Base-by-base conservation (phyloP, 2,797 vertebrate genomes). In the Parauchenoglanis ngamensis region DNA sequence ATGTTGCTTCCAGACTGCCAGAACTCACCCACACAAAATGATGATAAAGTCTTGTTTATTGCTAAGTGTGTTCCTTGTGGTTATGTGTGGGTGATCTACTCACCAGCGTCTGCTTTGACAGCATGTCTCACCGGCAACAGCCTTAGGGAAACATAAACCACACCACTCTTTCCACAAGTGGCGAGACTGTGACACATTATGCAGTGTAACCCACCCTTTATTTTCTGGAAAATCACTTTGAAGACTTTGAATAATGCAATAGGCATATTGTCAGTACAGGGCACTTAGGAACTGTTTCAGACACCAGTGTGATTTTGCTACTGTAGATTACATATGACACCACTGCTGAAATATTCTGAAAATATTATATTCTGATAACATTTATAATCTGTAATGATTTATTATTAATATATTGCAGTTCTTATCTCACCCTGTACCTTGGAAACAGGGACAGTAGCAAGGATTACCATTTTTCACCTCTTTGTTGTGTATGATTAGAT, bases 161-260 rank as follows among this genome's bases (percentile, higher is more conserved):
- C 87, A 90, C 81, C 21, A 89, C 61, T 85, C 85, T 90, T 92
- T 90, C 93, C 92, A 92, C 92, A 90, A 86, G 90, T 93, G 95
- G 95, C 95, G 94, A 95, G 54, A 93, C 87, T 92, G 87, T 89
- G 57, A 90, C 89, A 92, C 67, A 86, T 70, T 87, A 82, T 89
- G 88, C 80, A 89, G 91, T 92, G 92, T 92, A 90, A 90, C 76
- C 90, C 85, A 80, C 86, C 90, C 93, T 91, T 92, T 87, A 83
- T 80, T 94, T 93, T 94, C 21, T 85, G 76, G 85, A 87, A 88
- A 85, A 86, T 65, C 54, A 44, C 35, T 72, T 88, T 68, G 7
- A 72, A n/a, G 83, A 5, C 31, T 79, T 31, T 84, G 72, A 87
- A 28, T 78, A 83, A 77, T 82, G 59, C 17, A 5, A 59, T 44